A percentile compares a stretch with the other conserved stretches of the same genome.
Evolutionary conservation across 2,888 invertebrate species (phyloP).

Genomic region (Caenorhabditis parvicauda): DNA sequence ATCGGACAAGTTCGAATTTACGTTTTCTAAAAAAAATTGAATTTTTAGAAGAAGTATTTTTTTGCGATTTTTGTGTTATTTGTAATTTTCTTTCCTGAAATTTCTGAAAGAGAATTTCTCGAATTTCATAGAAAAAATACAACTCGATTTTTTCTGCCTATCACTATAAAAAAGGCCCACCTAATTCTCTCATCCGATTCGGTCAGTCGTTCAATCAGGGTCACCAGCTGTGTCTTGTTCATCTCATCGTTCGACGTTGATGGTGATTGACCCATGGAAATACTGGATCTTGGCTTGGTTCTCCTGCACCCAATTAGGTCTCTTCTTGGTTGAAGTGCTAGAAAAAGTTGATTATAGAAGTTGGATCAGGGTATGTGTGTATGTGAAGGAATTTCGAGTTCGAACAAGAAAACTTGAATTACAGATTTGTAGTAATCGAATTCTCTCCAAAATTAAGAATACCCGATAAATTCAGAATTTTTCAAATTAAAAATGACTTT

Average conservation of each 20-base stretch:
- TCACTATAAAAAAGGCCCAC: constrained; percentile 4
- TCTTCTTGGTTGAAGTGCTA: constrained; percentile 59
- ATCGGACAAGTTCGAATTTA: constrained; percentile 51
- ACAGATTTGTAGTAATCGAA: too few relatives aligned
- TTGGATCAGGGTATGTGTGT: neutral
- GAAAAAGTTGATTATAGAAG: neutral
- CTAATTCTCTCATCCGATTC: constrained; percentile 33
- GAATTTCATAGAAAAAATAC: too few relatives aligned
- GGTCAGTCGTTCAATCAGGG: constrained; percentile 35
- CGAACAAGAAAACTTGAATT: too few relatives aligned
- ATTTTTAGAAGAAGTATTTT: neutral
- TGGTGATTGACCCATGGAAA: constrained; percentile 10
- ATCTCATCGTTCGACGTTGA: constrained; percentile 10
- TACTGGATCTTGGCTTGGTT: constrained; percentile 18
- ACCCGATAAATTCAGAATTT: too few relatives aligned
- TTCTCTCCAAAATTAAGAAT: too few relatives aligned
- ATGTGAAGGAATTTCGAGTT: too few relatives aligned
- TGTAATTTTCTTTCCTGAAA: too few relatives aligned
- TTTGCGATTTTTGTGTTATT: too few relatives aligned
- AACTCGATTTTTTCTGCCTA: too few relatives aligned
- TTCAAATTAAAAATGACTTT: too few relatives aligned
- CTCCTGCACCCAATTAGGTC: constrained; percentile 58
- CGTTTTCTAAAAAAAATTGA: constrained; percentile 20
- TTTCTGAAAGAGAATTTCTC: too few relatives aligned
- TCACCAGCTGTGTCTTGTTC: constrained; percentile 18